Evolutionary conservation across 2,888 invertebrate genomes (phyloP), one percentile per base, ranked within the genome.

Genomic region (Villa cingulata): DNA sequence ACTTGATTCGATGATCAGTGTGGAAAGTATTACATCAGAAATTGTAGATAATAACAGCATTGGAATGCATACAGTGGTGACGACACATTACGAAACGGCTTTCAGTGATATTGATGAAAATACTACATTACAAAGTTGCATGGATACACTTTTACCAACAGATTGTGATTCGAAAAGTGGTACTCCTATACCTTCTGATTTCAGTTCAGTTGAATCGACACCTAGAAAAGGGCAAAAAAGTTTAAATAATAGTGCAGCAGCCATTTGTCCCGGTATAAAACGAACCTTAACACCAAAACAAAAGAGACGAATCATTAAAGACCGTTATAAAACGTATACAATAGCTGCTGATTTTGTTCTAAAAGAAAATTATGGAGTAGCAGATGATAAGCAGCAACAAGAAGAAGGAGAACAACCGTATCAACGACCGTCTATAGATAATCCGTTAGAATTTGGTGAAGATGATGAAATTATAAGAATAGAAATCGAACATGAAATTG

Each of bases 311-410:
- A 65, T 81, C 36, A 77, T 81, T 2, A 84, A 85, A 61, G 86
- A 89, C 57, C 76, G 89, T 51, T 87, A 81, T 62, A 83, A 81
- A 62, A 89, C 88, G 0, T 89, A 88, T 61, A 87, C 86, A 0
- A 84, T 88, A 37, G 80, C 78, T 0, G 80, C 76, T 1, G 76
- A 74, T 49, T 68, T 79, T 59, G 69, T 73, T 3, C 51, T 60
- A 1, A 59, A 55, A 23, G 61, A 60, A 23, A 63, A 43, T 58
- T 60, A 56, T 54, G 48, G 23, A 17, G 23, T 40, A 19, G n/a
- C 19, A 27, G 42, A 12, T 1, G 12, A 32, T 32, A 1, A 3
- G 12, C 5, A 23, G 7, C 23, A 6, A 7, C 23, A 23, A 23
- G 5, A 23, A 23, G 7, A 23, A 23, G 23, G 23, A 23, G 32